Percentiles rank a stretch among this genome's conserved stretches.
Conservation (phyloP, 2,113 vertebrate species). For the Pomatostomus ruficeps region DNA sequence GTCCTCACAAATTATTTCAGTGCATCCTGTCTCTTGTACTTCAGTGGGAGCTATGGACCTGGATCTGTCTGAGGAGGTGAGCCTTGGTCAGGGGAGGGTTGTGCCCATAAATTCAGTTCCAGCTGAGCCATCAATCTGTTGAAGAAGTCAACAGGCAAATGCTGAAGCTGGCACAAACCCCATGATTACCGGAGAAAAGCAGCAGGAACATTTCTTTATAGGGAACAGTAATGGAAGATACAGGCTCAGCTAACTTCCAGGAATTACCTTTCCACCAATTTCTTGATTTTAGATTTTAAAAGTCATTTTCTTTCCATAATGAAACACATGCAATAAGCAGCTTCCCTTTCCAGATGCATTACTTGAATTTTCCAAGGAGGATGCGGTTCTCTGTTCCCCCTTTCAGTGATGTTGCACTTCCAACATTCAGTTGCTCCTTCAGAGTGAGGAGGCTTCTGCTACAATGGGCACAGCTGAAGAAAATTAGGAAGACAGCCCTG, state of each 20-base stretch:
- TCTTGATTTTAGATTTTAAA: neutral
- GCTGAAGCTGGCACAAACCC: neutral
- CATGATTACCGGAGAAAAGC: neutral
- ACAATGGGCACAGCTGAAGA: neutral
- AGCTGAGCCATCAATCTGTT: neutral
- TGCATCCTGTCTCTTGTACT: neutral
- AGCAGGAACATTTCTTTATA: neutral
- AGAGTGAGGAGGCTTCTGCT: neutral
- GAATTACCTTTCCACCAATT: neutral
- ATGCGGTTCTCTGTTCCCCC: rapidly evolving
- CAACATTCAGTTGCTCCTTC: neutral
- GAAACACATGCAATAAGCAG: neutral
- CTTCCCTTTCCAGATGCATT: neutral
- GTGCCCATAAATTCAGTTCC: neutral
- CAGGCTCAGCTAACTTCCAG: neutral
- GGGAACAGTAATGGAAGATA: neutral
- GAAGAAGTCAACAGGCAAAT: neutral
- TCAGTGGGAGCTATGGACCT: neutral
- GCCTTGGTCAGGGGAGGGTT: neutral
- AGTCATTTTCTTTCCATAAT: neutral
- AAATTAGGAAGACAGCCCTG: neutral
- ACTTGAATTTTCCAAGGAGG: neutral
- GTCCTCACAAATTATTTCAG: neutral
- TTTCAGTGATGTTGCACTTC: neutral
- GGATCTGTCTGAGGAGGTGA: neutral